These are phyloP conservation scores for Seriola aureovittata DNA, from an alignment of 2,113 vertebrate species.

Conservation along the genomic window DNA sequence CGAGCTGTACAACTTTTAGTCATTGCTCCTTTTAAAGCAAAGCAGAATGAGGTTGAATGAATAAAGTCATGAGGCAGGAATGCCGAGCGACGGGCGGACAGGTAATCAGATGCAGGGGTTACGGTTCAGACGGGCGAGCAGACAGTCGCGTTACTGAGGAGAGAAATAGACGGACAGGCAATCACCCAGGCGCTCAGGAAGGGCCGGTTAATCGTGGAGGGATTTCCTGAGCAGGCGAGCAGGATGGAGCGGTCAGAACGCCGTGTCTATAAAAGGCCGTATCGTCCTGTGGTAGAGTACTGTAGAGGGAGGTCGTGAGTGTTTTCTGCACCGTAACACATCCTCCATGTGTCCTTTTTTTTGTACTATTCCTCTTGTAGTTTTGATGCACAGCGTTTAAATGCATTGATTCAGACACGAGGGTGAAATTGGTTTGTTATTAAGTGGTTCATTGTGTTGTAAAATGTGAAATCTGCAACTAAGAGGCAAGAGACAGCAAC, in stretches of 20 bases:
- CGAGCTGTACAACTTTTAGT: background rate
- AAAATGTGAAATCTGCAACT: too few relatives aligned
- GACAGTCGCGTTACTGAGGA: slow-evolving; percentile 9
- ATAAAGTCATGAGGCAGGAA: slow-evolving; percentile 10
- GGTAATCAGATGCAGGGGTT: slow-evolving; percentile 13
- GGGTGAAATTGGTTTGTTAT: too few relatives aligned
- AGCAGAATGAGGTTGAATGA: background rate
- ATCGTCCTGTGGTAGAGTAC: slow-evolving; percentile 26
- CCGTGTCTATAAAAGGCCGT: slow-evolving; percentile 7
- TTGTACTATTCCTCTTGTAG: too few relatives aligned
- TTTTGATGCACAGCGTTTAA: too few relatives aligned
- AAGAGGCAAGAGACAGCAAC: too few relatives aligned
- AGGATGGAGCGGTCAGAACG: slow-evolving; percentile 1
- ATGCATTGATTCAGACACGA: too few relatives aligned
- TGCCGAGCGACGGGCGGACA: background rate
- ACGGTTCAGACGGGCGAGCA: background rate
- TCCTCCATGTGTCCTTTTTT: too few relatives aligned
- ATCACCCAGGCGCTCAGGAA: slow-evolving; percentile 26
- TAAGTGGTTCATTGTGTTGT: too few relatives aligned
- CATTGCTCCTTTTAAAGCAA: slow-evolving; percentile 23
- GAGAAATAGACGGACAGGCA: slow-evolving; percentile 31
- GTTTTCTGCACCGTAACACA: too few relatives aligned
- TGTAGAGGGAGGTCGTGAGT: background rate
- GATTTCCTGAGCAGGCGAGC: slow-evolving; percentile 57
- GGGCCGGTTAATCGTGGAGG: slow-evolving; percentile 52